Evolutionary conservation across 1,140 invertebrate species (phyloP), one percentile per base, ranked within the genome.

Genomic region (Drosophila lowei): DNA sequence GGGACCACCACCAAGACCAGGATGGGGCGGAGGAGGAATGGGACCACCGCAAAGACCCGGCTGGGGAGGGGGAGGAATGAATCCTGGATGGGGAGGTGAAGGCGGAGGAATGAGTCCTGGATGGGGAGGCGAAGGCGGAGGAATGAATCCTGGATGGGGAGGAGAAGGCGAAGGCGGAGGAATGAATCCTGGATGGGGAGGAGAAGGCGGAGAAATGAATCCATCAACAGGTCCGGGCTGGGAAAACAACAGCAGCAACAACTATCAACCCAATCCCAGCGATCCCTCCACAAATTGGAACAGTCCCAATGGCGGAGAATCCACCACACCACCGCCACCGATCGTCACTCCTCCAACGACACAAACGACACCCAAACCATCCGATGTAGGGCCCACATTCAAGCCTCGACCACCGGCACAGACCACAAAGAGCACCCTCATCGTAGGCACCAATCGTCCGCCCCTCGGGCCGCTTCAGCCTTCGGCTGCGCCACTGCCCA

Each of bases 371-470:
- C 46, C 50, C 13, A 49, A 23, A 7, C n/a, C 44, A 11, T 46
- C 15, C 16, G 11, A 6, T n/a, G 67, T 28, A 2, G 0, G 47
- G 13, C 50, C 73, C 11, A 67, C 57, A 7, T 25, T 30, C 38
- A 62, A 52, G 38, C 60, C 72, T 2, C 34, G 41, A 13, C 54
- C 61, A 18, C 54, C 41, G 6, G 18, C 49, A 0, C 30, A 66
- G 75, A 63, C 43, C 34, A 43, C 48, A 21, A 23, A 66, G 13
- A 47, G 62, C 23, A 77, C 72, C 2, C 53, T 81, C 1, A 71
- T 81, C 21, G n/a, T 73, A 15, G 79, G 79, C 54, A 79, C 58
- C 23, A 84, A 79, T 52, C 43, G 41, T 3, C 71, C 75, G 11
- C 79, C 75, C 0, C 44, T 84, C n/a, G 23, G 57, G 23, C 79